Base-by-base conservation (phyloP, 2,113 vertebrate species). In the Macheiramphus alcinus region DNA sequence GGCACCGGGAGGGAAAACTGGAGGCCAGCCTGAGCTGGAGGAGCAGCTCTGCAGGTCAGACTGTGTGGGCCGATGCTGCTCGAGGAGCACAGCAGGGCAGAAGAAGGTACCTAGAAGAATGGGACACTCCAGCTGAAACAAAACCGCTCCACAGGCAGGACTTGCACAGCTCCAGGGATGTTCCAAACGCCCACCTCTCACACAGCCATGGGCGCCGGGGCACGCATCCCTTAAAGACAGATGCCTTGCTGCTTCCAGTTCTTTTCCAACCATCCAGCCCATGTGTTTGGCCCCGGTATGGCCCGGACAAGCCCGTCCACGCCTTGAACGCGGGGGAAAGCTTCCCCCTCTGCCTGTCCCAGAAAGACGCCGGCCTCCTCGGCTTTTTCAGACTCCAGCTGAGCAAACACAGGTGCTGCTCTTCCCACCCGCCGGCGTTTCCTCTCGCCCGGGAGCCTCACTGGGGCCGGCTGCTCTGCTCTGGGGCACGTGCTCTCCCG, bases 401-500 rank as follows among this genome's bases (percentile, higher is more conserved):
- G 90, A 81, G 65, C 92, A 93, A 96, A 93, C 80, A 87, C 80
- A 94, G 81, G 78, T 85, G 87, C 53, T 9, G 34, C 62, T 86
- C 26, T 86, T 90, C 80, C 88, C 86, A 78, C 50, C 34, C 1
- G 0, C 27, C 4, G 0, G 29, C 7, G 1, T 16, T 43, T 36
- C 65, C 55, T 43, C 53, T 68, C 1, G 1, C 42, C 40, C 4
- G 0, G 31, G 36, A 72, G 50, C 42, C 45, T 43, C 7, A 0
- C 79, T 15, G 10, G 32, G 36, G 40, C 25, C 0, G 7, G 74
- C 82, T 66, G 74, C 72, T 73, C 43, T 55, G 66, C 74, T 68
- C 25, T 34, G 32, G 45, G 78, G 59, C 63, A 43, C 0, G 0
- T 8, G 34, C 38, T 75, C 32, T 80, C 91, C 36, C 0, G 0